phyloP scores from a whole-genome alignment of 1,140 invertebrate species.

The Leptinotarsa defecta region DNA sequence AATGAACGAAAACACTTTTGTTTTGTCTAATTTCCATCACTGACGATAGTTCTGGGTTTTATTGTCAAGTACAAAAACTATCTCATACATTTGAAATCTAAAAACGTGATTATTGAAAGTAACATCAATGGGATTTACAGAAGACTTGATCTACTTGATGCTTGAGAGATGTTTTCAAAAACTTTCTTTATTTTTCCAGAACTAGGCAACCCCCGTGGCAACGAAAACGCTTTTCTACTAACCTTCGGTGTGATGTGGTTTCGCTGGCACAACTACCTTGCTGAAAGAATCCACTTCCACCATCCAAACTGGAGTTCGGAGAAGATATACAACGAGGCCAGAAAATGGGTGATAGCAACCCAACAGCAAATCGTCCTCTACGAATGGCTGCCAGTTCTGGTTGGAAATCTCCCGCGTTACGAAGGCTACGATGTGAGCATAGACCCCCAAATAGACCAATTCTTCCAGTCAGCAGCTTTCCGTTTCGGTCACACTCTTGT shows the following conservation, averaged over 20 bases:
- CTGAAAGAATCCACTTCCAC: conserved; percentile 53
- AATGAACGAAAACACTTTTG: too few relatives aligned
- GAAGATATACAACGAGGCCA: conserved; percentile 63
- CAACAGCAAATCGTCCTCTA: conserved; percentile 62
- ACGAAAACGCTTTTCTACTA: conserved; percentile 47
- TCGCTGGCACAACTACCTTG: conserved; percentile 67
- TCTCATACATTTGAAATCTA: too few relatives aligned
- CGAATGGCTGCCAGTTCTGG: conserved; percentile 59
- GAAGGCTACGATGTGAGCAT: conserved; percentile 65
- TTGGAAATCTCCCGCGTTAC: conserved; percentile 53
- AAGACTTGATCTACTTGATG: too few relatives aligned
- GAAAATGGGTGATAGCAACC: conserved; percentile 65
- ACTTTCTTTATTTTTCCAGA: conserved; percentile 52
- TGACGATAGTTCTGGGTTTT: too few relatives aligned
- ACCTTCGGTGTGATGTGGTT: conserved; percentile 62
- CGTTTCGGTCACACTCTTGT: conserved; percentile 71
- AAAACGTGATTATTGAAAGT: too few relatives aligned
- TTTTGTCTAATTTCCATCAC: too few relatives aligned
- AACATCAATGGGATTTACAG: too few relatives aligned
- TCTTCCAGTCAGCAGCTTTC: conserved; percentile 73
- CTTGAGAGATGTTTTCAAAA: too few relatives aligned
- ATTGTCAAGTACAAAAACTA: too few relatives aligned
- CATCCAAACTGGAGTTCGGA: conserved; percentile 55
- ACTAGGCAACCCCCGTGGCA: conserved; percentile 66
- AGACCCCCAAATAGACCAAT: conserved; percentile 71